phyloP scores from a whole-genome alignment of 2,888 invertebrate species.

The Sturmia bella region DNA sequence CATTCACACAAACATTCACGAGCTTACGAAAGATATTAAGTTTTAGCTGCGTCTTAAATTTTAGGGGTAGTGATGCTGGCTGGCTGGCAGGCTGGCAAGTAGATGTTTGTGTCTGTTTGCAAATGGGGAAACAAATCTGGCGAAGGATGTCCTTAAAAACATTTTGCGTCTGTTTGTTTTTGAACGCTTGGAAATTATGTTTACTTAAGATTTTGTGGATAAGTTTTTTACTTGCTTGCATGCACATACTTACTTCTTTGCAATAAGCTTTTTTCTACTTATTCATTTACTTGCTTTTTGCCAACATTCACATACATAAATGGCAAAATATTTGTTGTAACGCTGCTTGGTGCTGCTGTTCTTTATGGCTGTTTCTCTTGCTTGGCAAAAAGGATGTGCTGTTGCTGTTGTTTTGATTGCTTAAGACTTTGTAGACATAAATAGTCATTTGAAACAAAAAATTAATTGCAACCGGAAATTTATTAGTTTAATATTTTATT shows the following conservation, averaged over 20 bases:
- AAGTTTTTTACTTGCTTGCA: constrained; percentile 33
- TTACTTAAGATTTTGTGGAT: constrained; percentile 71
- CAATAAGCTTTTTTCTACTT: background rate
- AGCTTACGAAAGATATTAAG: constrained; percentile 26
- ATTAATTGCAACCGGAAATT: constrained; percentile 72
- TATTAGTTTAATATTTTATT: constrained; percentile 71
- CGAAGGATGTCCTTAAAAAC: constrained; percentile 68
- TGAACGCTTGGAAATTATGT: constrained; percentile 72
- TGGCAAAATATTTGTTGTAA: constrained; percentile 39
- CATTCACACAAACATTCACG: background rate
- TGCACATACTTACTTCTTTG: background rate
- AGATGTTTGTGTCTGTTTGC: constrained; percentile 41
- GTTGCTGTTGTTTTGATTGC: constrained; percentile 32
- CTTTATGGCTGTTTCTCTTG: constrained; percentile 1
- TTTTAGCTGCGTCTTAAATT: constrained; percentile 53
- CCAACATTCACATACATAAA: background rate
- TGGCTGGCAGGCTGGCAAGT: constrained; percentile 1
- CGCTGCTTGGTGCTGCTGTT: constrained; percentile 41
- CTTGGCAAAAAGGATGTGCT: constrained; percentile 43
- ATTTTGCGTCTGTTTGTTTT: constrained; percentile 71
- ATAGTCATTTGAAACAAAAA: constrained; percentile 66
- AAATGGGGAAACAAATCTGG: constrained; percentile 63
- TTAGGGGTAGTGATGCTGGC: constrained; percentile 48
- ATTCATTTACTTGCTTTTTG: background rate
- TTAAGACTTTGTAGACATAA: constrained; percentile 65